Base-by-base conservation (phyloP, 2,888 invertebrate species). In the Alloscopus bannaensis region DNA sequence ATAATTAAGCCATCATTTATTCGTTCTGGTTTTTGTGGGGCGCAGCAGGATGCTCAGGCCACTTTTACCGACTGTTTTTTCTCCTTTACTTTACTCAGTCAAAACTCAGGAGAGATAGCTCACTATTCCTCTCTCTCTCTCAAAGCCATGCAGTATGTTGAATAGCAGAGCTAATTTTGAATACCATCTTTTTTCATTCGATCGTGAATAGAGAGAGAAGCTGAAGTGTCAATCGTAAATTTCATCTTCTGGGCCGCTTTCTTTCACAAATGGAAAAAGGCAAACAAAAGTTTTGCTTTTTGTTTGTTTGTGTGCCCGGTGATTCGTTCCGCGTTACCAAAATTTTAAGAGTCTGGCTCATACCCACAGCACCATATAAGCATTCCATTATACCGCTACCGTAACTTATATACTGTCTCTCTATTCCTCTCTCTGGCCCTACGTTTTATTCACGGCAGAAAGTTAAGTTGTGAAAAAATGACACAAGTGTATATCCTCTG, bases 1-100 rank as follows among this genome's bases (percentile, higher is more conserved):
- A 83, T 84, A 86, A 86, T 86, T 86, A 86, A 86, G 84, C 81
- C 81, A 84, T 86, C 85, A 84, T 86, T 86, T 84, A 84, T 86
- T 84, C 84, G 84, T 82, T 81, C 79, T 79, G 83, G 81, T 81
- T 83, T 84, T 85, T 84, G 84, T 86, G 73, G 81, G 71, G 62
- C 84, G 47, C 85, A 84, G 83, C 85, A 77, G 84, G 85, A 68
- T 45, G 69, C 81, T 73, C 59, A 65, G 75, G 64, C 70, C 71
- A 80, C 70, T 62, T 45, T 57, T 59, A 28, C 42, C 59, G 55
- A 6, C 47, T 73, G 36, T 64, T 18, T 24, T 28, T 50, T 45
- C 59, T 31, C 24, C 20, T n/a, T 52, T 26, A 20, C 57, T 59
- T 52, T 28, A 8, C 59, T 55, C 24, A 24, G 36, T 28, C n/a